Base-by-base conservation (phyloP, 2,888 invertebrate genomes). In the Ormia ochracea region DNA sequence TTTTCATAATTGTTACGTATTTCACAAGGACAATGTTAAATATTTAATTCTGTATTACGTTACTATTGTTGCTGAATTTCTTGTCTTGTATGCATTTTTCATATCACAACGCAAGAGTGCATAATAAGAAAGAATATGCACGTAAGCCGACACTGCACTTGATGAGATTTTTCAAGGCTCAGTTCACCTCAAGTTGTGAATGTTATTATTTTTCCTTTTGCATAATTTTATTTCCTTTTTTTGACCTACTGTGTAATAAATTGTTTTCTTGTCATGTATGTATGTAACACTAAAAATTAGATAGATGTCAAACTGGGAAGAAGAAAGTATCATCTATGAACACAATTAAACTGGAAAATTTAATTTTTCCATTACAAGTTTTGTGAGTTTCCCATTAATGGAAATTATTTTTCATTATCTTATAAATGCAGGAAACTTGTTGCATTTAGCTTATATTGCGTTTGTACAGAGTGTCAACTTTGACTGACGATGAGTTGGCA, bases 131-230 rank as follows among this genome's bases (percentile, higher is more conserved):
- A 61, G 52, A 69, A 45, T 72, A 43, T 17, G 50, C 56, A 65
- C 52, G 65, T 68, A 36, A 36, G 1, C 23, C 66, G 75, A 72
- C 75, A 76, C 76, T 80, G 80, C 75, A 76, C 80, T 80, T 80
- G 80, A 76, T 41, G 75, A 56, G 45, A 63, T 78, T 69, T 82
- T 80, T 80, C 59, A 70, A 72, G 69, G 72, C 59, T 74, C 78
- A 59, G 68, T 75, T 78, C 56, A 75, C 56, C 66, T 63, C 31
- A 52, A 58, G 19, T 26, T 33, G n/a, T 21, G n/a, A 70, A 31
- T 75, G 58, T 58, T 36, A 31, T 75, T 70, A 3, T 23, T 23
- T 23, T 66, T 36, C 1, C 10, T 45, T 56, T 23, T 7, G 17
- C 19, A 43, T 12, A 19, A 63, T 48, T 38, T 23, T 45, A 36